Evolutionary conservation across 2,888 invertebrate species (phyloP), one percentile per base, ranked within the genome.

Genomic region (Stenchaetothrips biformis): DNA sequence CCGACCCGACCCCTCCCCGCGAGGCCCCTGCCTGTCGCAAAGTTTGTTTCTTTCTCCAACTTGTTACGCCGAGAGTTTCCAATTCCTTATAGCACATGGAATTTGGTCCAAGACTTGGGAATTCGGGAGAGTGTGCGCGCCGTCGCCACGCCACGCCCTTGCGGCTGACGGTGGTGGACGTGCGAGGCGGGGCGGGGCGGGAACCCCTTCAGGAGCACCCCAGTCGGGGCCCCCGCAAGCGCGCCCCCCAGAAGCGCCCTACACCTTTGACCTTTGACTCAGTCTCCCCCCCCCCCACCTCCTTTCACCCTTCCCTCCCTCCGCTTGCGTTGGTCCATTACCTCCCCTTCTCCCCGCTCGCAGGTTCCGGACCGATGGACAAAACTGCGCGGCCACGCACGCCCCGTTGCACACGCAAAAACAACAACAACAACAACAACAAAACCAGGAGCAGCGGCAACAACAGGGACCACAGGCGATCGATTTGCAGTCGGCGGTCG

Each of bases 41-140:
- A 74, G 67, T 74, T 74, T 21, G 25, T 25, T 74, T 74, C 67
- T 74, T 74, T 74, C 67, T 37, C 67, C 67, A 74, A 74, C 67
- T 74, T 74, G 67, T 74, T 74, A 74, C 67, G 25, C 7, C 21
- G 13, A 37, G 67, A 74, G 67, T 74, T 74, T 74, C 67, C 67
- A 74, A 74, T 74, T 74, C 67, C 25, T 74, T 21, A 74, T 74
- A 74, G 67, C 25, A 74, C 67, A 25, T 74, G 67, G 25, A 74
- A 74, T 74, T 74, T 25, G 67, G 67, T 59, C 67, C 21, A 2
- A n/a, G 25, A 74, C 67, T 74, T 21, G 21, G 6, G 59, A 13
- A 59, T 59, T 59, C 59, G 13, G 2, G 6, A 9, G 18, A n/a
- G 18, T 59, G 59, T 16, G 59, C 59, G 59, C n/a, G 53, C 13